A percentile compares a stretch with the other conserved stretches of the same genome.
phyloP scores from a whole-genome alignment of 2,113 vertebrate species.

The Chionomys nivalis region DNA sequence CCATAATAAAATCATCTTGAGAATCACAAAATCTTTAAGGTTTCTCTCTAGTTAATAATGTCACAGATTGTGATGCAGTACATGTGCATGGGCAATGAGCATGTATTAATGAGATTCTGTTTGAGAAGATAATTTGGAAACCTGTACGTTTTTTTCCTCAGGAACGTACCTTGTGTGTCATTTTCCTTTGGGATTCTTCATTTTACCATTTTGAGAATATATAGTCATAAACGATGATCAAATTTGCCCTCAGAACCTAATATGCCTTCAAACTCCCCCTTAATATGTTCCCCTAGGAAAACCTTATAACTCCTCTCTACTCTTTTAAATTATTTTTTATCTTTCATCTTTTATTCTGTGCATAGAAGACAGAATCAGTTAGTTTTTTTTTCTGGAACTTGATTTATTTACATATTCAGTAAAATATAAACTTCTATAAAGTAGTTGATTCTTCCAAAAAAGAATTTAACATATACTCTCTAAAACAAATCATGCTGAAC shows the following conservation, averaged over 20 bases:
- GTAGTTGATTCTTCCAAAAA: background rate
- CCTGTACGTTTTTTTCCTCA: accelerated
- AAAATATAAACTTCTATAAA: background rate
- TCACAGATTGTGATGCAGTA: background rate
- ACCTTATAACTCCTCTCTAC: background rate
- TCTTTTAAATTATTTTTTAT: background rate
- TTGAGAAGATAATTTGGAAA: background rate
- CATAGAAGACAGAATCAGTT: background rate
- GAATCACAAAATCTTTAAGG: background rate
- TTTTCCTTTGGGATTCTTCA: background rate
- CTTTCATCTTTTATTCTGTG: background rate
- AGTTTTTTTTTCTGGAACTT: background rate
- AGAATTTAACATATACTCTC: background rate
- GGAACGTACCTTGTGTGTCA: background rate
- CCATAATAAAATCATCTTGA: background rate
- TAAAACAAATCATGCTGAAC: background rate
- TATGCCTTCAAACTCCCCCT: background rate
- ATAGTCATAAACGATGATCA: background rate
- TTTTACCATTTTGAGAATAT: background rate
- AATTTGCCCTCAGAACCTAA: background rate
- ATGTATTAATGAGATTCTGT: background rate
- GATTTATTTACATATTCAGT: background rate
- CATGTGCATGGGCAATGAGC: background rate
- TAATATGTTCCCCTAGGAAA: background rate
- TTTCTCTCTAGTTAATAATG: background rate